These are phyloP conservation scores for Celastrina argiolus DNA, from an alignment of 2,888 invertebrate species.

Conservation along the genomic window DNA sequence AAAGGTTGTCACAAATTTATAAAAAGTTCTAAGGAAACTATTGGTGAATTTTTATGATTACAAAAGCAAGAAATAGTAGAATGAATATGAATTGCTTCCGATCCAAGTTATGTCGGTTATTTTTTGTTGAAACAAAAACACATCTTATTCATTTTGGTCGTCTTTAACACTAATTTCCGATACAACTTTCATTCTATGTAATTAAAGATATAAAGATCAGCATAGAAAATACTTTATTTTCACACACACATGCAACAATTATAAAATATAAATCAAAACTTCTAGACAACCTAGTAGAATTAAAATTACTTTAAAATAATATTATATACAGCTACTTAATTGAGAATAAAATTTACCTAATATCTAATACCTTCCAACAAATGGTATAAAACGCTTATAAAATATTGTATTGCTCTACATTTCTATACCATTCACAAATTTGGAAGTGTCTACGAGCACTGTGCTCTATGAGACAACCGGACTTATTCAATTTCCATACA, in stretches of 20 bases:
- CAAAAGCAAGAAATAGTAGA: neutral
- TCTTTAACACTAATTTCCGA: neutral
- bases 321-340: no score
- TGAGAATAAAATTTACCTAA: no score
- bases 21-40: neutral
- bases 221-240: no score
- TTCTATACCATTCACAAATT: neutral
- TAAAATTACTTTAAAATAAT: no score
- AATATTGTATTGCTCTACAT: no score
- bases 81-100: neutral
- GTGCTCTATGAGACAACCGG: neutral
- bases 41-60: neutral
- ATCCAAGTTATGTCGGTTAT: neutral
- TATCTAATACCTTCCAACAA: no score
- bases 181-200: neutral
- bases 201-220: neutral
- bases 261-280: no score
- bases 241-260: no score
- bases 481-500: conserved; percentile 13
- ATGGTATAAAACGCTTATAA: no score
- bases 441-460: neutral
- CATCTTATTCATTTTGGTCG: neutral
- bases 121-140: neutral
- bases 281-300: no score
- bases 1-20: neutral